Base-by-base conservation (phyloP, 2,888 invertebrate genomes). In the Laspeyria flexula region DNA sequence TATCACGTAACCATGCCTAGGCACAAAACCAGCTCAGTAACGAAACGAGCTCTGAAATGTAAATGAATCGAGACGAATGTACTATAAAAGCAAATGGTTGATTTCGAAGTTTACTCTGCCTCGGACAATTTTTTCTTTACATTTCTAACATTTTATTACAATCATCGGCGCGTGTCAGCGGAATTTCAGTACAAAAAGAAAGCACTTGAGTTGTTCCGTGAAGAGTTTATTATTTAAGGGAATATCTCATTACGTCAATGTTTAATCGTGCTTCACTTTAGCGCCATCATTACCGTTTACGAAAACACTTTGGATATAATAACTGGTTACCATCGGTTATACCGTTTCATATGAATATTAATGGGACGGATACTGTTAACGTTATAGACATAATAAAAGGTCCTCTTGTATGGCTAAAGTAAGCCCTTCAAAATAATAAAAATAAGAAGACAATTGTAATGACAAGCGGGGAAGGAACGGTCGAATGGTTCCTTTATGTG, bases 401-500 rank as follows among this genome's bases (percentile, higher is more conserved):
- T 34, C 12, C 21, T 30, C 30, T 33, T 23, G n/a, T 43, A 30
- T 27, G 11, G 12, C 33, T 23, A 27, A 47, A n/a, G 30, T 41
- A 55, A 41, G 30, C 5, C 21, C 13, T 5, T 27, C 4, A 35
- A 53, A 53, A 47, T 53, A 67, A 71, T 73, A 73, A 76, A 76
- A 73, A 70, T 74, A 76, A 72, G 73, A 70, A 71, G 65, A 61
- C 67, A 75, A 76, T 72, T 67, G 71, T 68, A 73, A 75, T 73
- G 71, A 75, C 66, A 71, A 70, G 63, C 57, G 67, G 57, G 63
- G 54, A 65, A 52, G 50, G 60, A 52, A 53, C 57, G 68, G 52
- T 60, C 59, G 62, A 62, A 72, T 68, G 69, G 73, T 64, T 68
- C 73, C 65, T 80, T 85, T 81, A 82, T 78, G 71, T 73, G 77